Evolutionary conservation across 2,888 invertebrate species (phyloP), one percentile per base, ranked within the genome.

Genomic region (Oscheius sp.): DNA sequence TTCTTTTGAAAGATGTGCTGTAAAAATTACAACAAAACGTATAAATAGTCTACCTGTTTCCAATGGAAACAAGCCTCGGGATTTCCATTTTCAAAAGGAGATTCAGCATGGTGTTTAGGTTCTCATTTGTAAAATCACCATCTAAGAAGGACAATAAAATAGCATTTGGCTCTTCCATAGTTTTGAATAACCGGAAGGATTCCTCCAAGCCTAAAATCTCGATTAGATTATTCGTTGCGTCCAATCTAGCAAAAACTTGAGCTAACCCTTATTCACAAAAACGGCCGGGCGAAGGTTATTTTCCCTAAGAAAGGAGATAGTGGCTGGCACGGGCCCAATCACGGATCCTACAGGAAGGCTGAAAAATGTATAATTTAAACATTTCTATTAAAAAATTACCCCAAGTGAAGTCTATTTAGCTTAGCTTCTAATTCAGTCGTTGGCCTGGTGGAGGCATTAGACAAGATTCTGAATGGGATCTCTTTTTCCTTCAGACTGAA

Each of bases 361-460:
- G 20, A 20, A 15, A 55, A n/a, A 4, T 2, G 34, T 8, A 10
- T 37, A n/a, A n/a, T n/a, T n/a, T n/a, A n/a, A n/a, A n/a, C n/a
- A n/a, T n/a, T n/a, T n/a, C n/a, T n/a, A n/a, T 3, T 29, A 6
- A 52, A 20, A 17, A 6, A 15, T 34, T 37, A 55, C 55, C 1
- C 1, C 17, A 55, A 55, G 1, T 34, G 34, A 10, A 55, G 23
- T 1, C 55, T 15, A 2, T 20, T 12, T 4, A 55, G 34, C 20
- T 55, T 55, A 2, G 33, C 34, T 1, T 34, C 34, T 2, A 33
- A 33, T 2, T 31, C 34, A 15, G 3, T 5, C 5, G 20, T 5
- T 6, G 55, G n/a, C 20, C 34, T 55, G n/a, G 55, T 55, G 25
- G 20, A 20, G 55, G 55, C 55, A 23, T 55, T 55, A 5, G 55